Base-by-base conservation (phyloP, 2,113 vertebrate genomes). In the Panthera leo region DNA sequence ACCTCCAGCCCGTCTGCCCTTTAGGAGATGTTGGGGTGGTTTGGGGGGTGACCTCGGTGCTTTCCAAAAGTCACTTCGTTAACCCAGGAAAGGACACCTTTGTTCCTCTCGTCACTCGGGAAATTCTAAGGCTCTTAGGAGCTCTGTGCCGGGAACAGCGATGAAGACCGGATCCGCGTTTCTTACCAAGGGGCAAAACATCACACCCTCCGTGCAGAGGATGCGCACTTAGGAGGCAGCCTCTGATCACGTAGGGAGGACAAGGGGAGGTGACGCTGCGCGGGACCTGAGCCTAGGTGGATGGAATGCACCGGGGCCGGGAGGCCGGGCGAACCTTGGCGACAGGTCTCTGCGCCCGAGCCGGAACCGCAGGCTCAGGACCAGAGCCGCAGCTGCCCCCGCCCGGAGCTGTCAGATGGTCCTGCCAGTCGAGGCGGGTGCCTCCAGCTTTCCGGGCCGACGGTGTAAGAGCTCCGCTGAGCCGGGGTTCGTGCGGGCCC, bases 361-460 rank as follows among this genome's bases (percentile, higher is more conserved):
- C 93, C 89, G 48, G 19, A 85, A 55, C 14, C 48, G 82, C 67
- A 31, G 67, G 92, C 91, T 61, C 79, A 9, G 83, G 97, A 93
- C 2, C 5, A 85, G 84, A 2, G 67, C 89, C 82, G 86, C 65
- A 31, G 42, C 36, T 70, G 2, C 45, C 65, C 97, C 87, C 0
- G 94, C 92, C 39, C 0, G 1, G 34, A 70, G 36, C 23, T 25
- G 98, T 85, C 98, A 97, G 96, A 95, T 45, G 93, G 96, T 75
- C 48, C 55, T 2, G 0, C 4, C 73, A 78, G 78, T 12, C 39
- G 95, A 25, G 5, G 0, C n/a, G 93, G 96, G 76, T 27, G 31
- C 29, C 94, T 94, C 92, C 92, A 91, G n/a, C 84, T 94, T 95
- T 95, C 88, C 75, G 86, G 95, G 92, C 90, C n/a, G 6, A 51